Conservation (phyloP, 2,113 vertebrate species). For the Meriones unguiculatus region DNA sequence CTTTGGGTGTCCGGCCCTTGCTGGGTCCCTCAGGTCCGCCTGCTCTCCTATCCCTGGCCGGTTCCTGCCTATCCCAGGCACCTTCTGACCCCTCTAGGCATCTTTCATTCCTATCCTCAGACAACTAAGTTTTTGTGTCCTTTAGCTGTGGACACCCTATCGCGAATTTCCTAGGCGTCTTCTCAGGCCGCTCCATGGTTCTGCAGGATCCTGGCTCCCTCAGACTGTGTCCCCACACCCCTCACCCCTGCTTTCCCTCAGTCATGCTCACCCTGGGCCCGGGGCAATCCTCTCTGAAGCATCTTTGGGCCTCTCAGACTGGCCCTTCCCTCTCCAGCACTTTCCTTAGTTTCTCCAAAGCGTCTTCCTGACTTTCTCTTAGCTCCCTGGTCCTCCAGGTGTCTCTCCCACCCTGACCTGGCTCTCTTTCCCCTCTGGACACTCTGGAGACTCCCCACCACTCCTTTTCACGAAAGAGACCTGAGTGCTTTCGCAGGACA, state of each 20-base stretch:
- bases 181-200: too few relatives aligned
- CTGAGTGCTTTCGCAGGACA: not conserved
- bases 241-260: not conserved
- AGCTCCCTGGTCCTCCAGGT: not conserved
- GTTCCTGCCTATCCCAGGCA: not conserved
- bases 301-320: not conserved
- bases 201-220: not conserved
- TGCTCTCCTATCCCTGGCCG: not conserved
- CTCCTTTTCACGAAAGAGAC: not conserved
- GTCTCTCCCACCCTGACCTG: not conserved
- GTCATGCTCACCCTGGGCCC: not conserved
- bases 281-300: not conserved
- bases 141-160: not conserved
- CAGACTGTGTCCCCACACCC: not conserved
- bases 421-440: not conserved
- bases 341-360: slow-evolving; percentile 42
- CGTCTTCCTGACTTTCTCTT: not conserved
- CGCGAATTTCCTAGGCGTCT: not conserved
- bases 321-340: not conserved
- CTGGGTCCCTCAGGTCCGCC: not conserved
- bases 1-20: not conserved
- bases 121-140: not conserved
- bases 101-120: not conserved
- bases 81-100: not conserved
- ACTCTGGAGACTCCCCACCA: not conserved